phyloP scores from a whole-genome alignment of 1,140 invertebrate genomes.

The Epicauta chinensis region DNA sequence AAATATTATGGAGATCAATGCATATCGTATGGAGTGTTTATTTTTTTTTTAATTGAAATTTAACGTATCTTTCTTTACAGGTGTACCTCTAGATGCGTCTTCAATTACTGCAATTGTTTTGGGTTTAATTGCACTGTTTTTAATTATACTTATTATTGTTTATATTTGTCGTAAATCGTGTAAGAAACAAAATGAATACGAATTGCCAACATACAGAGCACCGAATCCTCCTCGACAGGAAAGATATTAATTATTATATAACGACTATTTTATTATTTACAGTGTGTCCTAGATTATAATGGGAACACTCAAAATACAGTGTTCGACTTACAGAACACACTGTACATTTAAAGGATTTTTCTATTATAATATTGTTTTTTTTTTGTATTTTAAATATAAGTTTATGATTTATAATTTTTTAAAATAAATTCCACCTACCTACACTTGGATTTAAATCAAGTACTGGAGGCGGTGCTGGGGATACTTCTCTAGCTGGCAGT shows the following conservation, averaged over 20 bases:
- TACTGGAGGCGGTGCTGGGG: constrained; percentile 13
- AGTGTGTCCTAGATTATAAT: too few species aligned
- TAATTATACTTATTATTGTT: constrained; percentile 39
- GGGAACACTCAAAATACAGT: too few species aligned
- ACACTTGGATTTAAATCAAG: constrained; percentile 20
- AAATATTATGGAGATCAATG: constrained; percentile 39
- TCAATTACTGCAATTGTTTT: constrained; percentile 46
- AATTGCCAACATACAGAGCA: too few species aligned
- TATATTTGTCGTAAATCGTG: constrained; percentile 31
- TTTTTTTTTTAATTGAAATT: constrained; percentile 15
- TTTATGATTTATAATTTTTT: too few species aligned
- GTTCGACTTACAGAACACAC: too few species aligned
- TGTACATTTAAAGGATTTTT: too few species aligned
- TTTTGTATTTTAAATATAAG: too few species aligned
- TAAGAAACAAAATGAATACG: not conserved
- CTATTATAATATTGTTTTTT: too few species aligned
- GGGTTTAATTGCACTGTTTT: constrained; percentile 41
- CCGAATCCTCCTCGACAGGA: too few species aligned
- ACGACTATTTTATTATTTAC: too few species aligned
- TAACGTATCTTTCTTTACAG: constrained; percentile 27
- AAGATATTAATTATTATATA: too few species aligned
- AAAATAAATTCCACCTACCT: constrained; percentile 16
- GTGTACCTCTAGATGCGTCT: constrained; percentile 33
- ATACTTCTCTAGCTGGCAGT: constrained; percentile 31
- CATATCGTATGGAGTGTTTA: constrained; percentile 39